These are phyloP conservation scores for Acleris literana DNA, from an alignment of 2,888 invertebrate genomes.

Conservation along the genomic window DNA sequence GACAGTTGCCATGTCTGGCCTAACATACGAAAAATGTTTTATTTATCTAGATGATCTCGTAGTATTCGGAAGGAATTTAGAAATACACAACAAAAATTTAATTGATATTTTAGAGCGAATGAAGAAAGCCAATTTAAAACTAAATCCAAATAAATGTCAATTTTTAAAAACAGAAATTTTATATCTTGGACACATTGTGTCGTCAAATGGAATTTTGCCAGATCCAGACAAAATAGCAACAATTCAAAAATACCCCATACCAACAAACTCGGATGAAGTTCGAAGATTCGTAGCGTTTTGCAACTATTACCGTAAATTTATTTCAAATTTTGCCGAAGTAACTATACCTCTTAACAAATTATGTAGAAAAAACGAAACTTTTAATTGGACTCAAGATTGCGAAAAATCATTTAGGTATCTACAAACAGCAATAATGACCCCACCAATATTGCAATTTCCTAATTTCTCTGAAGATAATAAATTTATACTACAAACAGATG, in stretches of 20 bases:
- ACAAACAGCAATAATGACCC: background rate
- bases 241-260: too few species aligned
- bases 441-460: slow-evolving; percentile 25
- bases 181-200: slow-evolving; percentile 23
- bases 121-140: slow-evolving; percentile 17
- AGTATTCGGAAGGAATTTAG: slow-evolving; percentile 3
- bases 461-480: slow-evolving; percentile 5
- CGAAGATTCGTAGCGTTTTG: slow-evolving; percentile 4
- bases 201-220: slow-evolving; percentile 15
- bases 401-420: background rate
- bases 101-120: slow-evolving; percentile 15
- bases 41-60: slow-evolving; percentile 8
- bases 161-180: slow-evolving; percentile 25
- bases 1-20: slow-evolving; percentile 18
- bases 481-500: too few species aligned
- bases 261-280: background rate
- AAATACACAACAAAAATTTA: slow-evolving; percentile 7
- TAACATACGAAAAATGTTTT: slow-evolving; percentile 16
- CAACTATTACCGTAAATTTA: slow-evolving; percentile 1
- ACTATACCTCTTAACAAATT: background rate
- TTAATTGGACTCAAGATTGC: background rate
- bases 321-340: background rate
- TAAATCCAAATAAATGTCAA: slow-evolving; percentile 29
- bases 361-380: background rate
- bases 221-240: slow-evolving; percentile 6